These are phyloP conservation scores for Mesitornis unicolor DNA, from an alignment of 2,113 vertebrate species.

Conservation along the genomic window DNA sequence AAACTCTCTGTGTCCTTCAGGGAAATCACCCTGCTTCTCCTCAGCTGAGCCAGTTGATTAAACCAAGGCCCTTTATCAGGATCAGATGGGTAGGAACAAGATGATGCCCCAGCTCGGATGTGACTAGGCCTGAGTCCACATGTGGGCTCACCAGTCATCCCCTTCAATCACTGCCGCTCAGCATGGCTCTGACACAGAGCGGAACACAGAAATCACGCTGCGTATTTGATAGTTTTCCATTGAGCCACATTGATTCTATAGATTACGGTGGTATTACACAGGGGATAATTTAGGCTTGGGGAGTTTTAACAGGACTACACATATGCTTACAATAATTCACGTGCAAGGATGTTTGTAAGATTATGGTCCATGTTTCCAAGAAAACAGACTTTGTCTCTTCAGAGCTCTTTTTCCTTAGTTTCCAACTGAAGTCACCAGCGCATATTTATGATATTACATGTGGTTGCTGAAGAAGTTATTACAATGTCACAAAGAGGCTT, in stretches of 20 bases:
- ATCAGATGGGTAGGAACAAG: neutral
- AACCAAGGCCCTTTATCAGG: neutral
- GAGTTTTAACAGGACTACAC: conserved; percentile 15
- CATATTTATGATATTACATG: conserved; percentile 39
- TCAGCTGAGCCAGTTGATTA: neutral
- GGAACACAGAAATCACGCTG: neutral
- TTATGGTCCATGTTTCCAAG: neutral
- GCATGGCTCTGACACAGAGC: neutral
- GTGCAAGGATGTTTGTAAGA: neutral
- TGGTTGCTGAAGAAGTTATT: conserved; percentile 50
- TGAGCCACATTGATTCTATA: neutral
- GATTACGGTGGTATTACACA: conserved; percentile 22
- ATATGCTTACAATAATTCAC: conserved; percentile 34
- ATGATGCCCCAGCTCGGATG: neutral
- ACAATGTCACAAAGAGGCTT: conserved; percentile 48
- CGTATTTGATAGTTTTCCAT: neutral
- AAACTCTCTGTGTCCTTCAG: neutral
- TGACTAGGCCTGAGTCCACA: accelerated
- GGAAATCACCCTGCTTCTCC: neutral
- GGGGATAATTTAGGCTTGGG: neutral
- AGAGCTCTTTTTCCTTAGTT: neutral
- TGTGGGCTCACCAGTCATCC: neutral
- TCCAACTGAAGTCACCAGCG: neutral
- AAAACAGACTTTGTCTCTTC: conserved; percentile 8
- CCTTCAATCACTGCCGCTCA: accelerated